Base-by-base conservation (phyloP, 1,140 invertebrate species). In the Gonioctena quinquepunctata region DNA sequence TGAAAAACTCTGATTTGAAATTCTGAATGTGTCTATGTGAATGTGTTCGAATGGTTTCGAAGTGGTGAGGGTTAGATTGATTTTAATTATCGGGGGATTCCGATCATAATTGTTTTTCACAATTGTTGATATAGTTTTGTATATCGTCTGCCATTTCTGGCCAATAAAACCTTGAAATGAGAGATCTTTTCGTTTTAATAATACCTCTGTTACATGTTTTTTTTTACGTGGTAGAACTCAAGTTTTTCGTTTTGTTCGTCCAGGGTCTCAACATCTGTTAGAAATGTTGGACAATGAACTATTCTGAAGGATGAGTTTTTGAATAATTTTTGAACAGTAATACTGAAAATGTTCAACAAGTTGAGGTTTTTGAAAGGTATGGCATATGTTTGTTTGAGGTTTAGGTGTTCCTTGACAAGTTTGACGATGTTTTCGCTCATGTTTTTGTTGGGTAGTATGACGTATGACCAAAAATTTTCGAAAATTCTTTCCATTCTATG, bases 11-110 rank as follows among this genome's bases (percentile, higher is more conserved):
- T 76, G 27, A 16, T 73, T 70, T 3, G 70, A 60, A 33, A 80
- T 73, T 11, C 64, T 72, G 23, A 80, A 76, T 16, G 68, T 66
- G 56, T 81, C 79, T 7, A 77, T 67, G 26, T 81, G 74, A 11
- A 80, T 50, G 18, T 78, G 77, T 48, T 80, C 73, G 49, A 81
- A 70, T 13, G 78, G 77, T 75, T 76, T 77, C 18, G 33, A 62
- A 16, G 21, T 26, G 21, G 23, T 25, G 3, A 11, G 56, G 21
- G 23, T 59, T 19, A 27, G 21, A 59, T 59, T 59, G 3, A 59
- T 1, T 54, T 54, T 16, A 8, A 54, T 54, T 11, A 22, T 22
- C 19, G 18, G 50, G 18, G 18, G 50, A 22, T 54, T 54, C 0
- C 49, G n/a, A 19, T 50, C 3, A 19, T 50, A 50, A 19, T 54